Percentiles rank a stretch among this genome's conserved stretches.
These are phyloP conservation scores for Suricata suricatta DNA, from an alignment of 2,113 vertebrate species.

Conservation along the genomic window DNA sequence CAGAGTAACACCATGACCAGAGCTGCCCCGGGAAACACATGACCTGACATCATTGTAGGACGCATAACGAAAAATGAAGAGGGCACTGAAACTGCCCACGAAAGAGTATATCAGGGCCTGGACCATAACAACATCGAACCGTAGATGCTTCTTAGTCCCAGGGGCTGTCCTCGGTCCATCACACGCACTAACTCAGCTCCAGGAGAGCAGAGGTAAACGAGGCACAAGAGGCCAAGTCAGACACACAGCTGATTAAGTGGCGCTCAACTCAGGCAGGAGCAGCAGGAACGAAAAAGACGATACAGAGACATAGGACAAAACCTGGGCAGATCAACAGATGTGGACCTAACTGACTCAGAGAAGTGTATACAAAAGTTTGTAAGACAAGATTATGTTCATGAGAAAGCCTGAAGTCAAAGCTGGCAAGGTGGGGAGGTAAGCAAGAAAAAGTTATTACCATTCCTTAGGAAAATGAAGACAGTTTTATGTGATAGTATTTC, in stretches of 20 bases:
- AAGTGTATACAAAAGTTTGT: neutral
- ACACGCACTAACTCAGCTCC: neutral
- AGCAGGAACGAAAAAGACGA: neutral
- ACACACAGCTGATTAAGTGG: neutral
- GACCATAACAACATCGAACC: neutral
- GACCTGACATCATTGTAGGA: neutral
- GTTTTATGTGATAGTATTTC: neutral
- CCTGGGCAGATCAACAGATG: neutral
- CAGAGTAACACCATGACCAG: neutral
- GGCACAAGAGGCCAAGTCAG: neutral
- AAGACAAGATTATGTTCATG: neutral
- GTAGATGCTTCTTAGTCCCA: neutral
- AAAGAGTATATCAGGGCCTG: neutral
- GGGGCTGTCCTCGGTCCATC: neutral
- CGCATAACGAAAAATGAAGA: neutral
- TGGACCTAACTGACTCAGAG: neutral
- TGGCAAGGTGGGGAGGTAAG: neutral
- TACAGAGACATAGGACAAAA: neutral
- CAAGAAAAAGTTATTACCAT: neutral
- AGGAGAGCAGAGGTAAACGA: neutral
- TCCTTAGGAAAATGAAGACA: neutral
- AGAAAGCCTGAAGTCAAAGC: neutral
- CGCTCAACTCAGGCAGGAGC: neutral
- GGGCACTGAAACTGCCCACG: neutral
- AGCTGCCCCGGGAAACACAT: neutral